Conservation (phyloP, 2,888 invertebrate species). For the Aporophyla lueneburgensis region DNA sequence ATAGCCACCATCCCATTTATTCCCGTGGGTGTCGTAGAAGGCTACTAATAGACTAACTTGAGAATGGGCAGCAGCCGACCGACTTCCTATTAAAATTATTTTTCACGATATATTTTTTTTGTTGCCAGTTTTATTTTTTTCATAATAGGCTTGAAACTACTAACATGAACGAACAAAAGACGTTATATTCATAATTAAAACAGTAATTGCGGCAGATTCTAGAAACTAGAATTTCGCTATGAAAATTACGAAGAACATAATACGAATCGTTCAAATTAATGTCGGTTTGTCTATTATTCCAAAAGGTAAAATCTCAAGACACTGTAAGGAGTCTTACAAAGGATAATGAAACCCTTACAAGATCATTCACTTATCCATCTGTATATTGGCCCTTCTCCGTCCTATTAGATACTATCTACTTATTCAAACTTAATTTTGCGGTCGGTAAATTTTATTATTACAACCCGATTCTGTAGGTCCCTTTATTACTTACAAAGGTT, state of each 20-base stretch:
- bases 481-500: slow-evolving; percentile 43
- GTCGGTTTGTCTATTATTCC: background rate
- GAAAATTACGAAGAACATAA: slow-evolving; percentile 4
- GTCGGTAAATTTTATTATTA: slow-evolving; percentile 59
- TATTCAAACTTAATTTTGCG: slow-evolving; percentile 61
- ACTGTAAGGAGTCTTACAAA: slow-evolving; percentile 32
- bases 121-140: too few relatives aligned
- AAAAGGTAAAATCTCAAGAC: slow-evolving; percentile 17
- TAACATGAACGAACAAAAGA: too few relatives aligned
- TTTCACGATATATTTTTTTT: too few relatives aligned
- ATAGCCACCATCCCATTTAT: too few relatives aligned
- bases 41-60: too few relatives aligned
- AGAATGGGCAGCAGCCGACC: too few relatives aligned
- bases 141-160: background rate
- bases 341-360: slow-evolving; percentile 32
- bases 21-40: too few relatives aligned
- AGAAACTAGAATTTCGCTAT: background rate
- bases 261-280: slow-evolving; percentile 31
- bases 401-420: slow-evolving; percentile 22
- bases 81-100: too few relatives aligned
- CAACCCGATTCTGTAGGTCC: slow-evolving; percentile 33
- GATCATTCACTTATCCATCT: slow-evolving; percentile 53
- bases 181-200: too few relatives aligned
- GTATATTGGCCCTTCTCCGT: slow-evolving; percentile 24
- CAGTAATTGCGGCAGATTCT: background rate